Base-by-base conservation (phyloP, 2,113 vertebrate genomes). In the Platysternon megacephalum region DNA sequence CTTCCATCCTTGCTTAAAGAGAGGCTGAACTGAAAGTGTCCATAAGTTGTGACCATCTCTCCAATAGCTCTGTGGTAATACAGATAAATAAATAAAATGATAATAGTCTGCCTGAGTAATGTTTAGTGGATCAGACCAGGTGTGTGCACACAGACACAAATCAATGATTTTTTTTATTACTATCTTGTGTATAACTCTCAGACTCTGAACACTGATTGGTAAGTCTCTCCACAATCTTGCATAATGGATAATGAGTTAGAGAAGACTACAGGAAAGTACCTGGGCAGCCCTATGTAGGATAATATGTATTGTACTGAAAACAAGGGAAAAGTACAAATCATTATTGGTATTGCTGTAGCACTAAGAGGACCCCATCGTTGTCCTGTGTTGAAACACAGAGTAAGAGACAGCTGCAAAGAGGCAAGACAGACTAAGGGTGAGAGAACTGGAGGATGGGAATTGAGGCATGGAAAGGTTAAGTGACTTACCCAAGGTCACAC, bases 11-110 rank as follows among this genome's bases (percentile, higher is more conserved):
- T 85, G 12, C 56, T 84, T 53, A 49, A 74, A 88, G 42, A 74
- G 0, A 0, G 13, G 76, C 35, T 87, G 48, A 90, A 42, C 6
- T 42, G n/a, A n/a, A 94, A 16, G 1, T 0, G 9, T 13, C 19
- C 24, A 35, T 4, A 0, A 19, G 76, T 49, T 79, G 78, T 48
- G 46, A 49, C 16, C 44, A 32, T 46, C 74, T 46, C 22, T 46
- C 42, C 44, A 72, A n/a, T n/a, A 19, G 9, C 5, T 72, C 17
- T 72, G 39, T 72, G n/a, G n/a, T 39, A 72, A 39, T 39, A 5
- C n/a, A 72, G n/a, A 72, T 72, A 72, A 72, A 22, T 72, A 72
- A 21, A 68, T 68, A 68, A 68, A 68, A n/a, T 35, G 35, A 65
- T n/a, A 68, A 68, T 68, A n/a, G 32, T 68, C 32, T 68, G 32